Evolutionary conservation across 2,113 vertebrate species (phyloP), one percentile per base, ranked within the genome.

Genomic region (Rhineura floridana): DNA sequence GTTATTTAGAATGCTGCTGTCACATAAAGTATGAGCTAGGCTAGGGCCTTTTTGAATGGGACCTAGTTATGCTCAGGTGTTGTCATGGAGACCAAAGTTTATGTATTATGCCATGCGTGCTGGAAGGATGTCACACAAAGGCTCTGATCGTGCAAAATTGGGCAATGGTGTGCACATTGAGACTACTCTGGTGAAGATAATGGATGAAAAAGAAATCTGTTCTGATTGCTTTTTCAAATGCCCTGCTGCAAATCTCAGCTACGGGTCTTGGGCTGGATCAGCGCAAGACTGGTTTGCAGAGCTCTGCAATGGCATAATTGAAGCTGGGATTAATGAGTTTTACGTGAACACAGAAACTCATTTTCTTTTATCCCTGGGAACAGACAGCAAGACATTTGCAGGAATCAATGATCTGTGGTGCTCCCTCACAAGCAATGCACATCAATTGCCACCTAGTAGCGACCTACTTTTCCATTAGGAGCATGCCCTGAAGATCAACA

Each of bases 311-410:
- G 79, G 72, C 48, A 78, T 78, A 83, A 79, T 13, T 46, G 63
- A 79, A 89, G 39, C 36, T 55, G 55, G 81, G 75, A 89, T 70
- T 84, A 78, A 70, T 79, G 63, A 84, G 73, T 72, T 84, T 70
- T 88, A 79, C 9, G 30, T 69, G 75, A 88, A 84, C n/a, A 69
- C 19, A 23, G 87, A 62, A 62, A 63, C 28, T 78, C 23, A 1
- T 84, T 69, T 67, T 55, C n/a, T 84, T 59, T 55, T 36, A 19
- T 55, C 33, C 2, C 52, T 78, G 39, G 63, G 48, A 70, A 62
- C 19, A 70, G 39, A 55, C 62, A 69, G 48, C 62, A 70, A 78
- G 28, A 44, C 59, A 88, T 59, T n/a, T 78, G 73, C 73, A 6
- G 46, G 87, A 79, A 79, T 70, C 36, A n/a, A 84, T 72, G 28